phyloP scores from a whole-genome alignment of 2,113 vertebrate genomes.

The Diphyllodes magnificus region DNA sequence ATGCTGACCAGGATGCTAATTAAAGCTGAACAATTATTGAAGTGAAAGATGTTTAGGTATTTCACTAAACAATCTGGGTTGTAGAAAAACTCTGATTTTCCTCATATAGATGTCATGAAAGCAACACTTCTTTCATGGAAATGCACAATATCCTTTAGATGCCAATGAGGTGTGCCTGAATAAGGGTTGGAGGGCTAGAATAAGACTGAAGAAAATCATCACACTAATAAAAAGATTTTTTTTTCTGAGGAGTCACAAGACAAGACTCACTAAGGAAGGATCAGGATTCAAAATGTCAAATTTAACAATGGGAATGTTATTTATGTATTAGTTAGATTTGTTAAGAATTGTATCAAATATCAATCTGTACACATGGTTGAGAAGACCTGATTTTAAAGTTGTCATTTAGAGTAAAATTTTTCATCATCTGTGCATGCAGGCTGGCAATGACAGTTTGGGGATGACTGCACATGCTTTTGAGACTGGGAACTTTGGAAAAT shows the following conservation, averaged over 20 bases:
- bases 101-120: not conserved
- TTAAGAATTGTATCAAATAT: not conserved
- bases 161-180: not conserved
- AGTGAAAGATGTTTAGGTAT: not conserved
- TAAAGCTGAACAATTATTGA: not conserved
- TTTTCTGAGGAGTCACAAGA: not conserved
- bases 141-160: not conserved
- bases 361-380: not conserved
- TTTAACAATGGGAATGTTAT: not conserved
- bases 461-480: not conserved
- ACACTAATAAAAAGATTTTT: not conserved
- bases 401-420: not conserved
- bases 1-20: not conserved
- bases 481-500: not conserved
- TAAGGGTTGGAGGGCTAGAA: not conserved
- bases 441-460: not conserved
- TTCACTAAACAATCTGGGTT: not conserved
- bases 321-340: not conserved
- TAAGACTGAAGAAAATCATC: not conserved
- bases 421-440: not conserved
- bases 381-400: not conserved
- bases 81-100: not conserved
- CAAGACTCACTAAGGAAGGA: not conserved
- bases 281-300: not conserved
- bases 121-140: not conserved